A percentile compares a stretch with the other conserved stretches of the same genome.
phyloP scores from a whole-genome alignment of 1,140 invertebrate genomes.

The Cylas formicarius region DNA sequence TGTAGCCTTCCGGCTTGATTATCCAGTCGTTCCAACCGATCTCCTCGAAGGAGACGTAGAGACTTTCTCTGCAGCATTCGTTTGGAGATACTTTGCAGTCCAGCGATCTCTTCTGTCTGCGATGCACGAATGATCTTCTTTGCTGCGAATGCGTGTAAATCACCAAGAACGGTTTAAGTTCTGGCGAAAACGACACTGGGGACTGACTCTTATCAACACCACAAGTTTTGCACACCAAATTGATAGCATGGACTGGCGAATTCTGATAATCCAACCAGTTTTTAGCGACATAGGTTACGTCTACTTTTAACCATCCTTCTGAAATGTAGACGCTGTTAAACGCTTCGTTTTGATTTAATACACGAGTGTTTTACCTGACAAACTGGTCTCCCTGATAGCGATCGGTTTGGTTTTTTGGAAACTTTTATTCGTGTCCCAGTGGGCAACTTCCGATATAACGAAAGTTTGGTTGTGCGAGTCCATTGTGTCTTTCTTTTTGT shows the following conservation, averaged over 20 bases:
- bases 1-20: constrained; percentile 67
- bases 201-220: constrained; percentile 53
- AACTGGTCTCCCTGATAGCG: constrained; percentile 63
- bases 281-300: constrained; percentile 62
- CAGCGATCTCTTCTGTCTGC: constrained; percentile 56
- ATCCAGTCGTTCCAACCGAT: constrained; percentile 87
- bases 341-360: not conserved
- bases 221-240: constrained; percentile 70
- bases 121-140: constrained; percentile 39
- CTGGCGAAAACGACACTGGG: constrained; percentile 55
- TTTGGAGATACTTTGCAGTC: constrained; percentile 62
- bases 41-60: constrained; percentile 74
- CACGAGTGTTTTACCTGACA: constrained; percentile 46
- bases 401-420: constrained; percentile 66
- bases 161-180: constrained; percentile 64
- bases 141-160: constrained; percentile 58
- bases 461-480: constrained; percentile 63
- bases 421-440: constrained; percentile 62
- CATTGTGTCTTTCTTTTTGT: constrained; percentile 54
- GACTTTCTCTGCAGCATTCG: constrained; percentile 75
- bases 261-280: constrained; percentile 63
- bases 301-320: constrained; percentile 75
- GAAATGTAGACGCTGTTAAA: constrained; percentile 29
- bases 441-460: constrained; percentile 69
- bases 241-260: constrained; percentile 56